A percentile compares a stretch with the other conserved stretches of the same genome.
phyloP scores from a whole-genome alignment of 2,888 invertebrate species.

The Acronicta leporina region DNA sequence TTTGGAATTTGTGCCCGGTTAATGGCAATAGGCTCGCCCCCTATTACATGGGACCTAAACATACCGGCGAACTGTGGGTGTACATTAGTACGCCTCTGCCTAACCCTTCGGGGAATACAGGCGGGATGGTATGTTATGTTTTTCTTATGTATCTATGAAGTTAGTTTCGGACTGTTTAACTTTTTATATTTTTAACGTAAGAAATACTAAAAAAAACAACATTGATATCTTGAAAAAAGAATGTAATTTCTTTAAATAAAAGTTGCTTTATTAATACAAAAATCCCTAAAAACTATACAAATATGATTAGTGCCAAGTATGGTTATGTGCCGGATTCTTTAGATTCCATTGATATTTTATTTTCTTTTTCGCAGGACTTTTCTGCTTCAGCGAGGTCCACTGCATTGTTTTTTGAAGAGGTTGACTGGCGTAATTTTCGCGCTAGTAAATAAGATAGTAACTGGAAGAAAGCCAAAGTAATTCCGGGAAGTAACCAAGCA shows the following conservation, averaged over 20 bases:
- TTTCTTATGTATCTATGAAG: too few relatives aligned
- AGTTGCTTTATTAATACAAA: constrained; percentile 7
- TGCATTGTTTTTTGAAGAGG: constrained; percentile 36
- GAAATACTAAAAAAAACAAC: constrained; percentile 4
- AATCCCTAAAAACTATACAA: constrained; percentile 15
- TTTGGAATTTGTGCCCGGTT: too few relatives aligned
- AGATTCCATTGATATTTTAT: constrained; percentile 37
- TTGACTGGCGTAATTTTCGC: constrained; percentile 60
- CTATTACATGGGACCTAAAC: too few relatives aligned
- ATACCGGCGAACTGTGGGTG: too few relatives aligned
- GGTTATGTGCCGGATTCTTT: constrained; percentile 26
- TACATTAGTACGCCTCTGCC: too few relatives aligned
- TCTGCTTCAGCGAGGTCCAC: constrained; percentile 41
- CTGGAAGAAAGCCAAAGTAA: constrained; percentile 73
- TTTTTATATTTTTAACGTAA: too few relatives aligned
- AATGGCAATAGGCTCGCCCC: too few relatives aligned
- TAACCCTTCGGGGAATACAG: too few relatives aligned
- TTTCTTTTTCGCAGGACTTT: constrained; percentile 49
- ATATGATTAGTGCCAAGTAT: not conserved
- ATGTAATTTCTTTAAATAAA: constrained; percentile 26
- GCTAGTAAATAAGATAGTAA: constrained; percentile 74
- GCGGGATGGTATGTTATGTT: too few relatives aligned
- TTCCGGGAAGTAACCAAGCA: constrained; percentile 82
- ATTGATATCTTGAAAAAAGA: constrained; percentile 6
- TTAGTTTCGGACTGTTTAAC: too few relatives aligned